A percentile compares a stretch with the other conserved stretches of the same genome.
phyloP scores from a whole-genome alignment of 2,888 invertebrate genomes.

The Lasioglossum figueresi region DNA sequence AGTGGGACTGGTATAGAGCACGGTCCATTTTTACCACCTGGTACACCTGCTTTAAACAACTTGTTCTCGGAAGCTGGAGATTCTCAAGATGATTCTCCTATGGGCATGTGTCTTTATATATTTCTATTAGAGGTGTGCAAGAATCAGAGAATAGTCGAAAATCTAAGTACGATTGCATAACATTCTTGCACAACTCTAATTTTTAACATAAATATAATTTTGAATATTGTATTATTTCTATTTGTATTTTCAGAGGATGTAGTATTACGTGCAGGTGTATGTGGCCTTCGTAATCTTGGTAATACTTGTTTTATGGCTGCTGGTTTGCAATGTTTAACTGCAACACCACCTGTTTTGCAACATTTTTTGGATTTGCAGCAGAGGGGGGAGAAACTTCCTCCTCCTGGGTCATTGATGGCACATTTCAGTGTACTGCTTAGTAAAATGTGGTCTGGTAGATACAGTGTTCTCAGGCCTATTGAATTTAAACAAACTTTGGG shows the following conservation, averaged over 20 bases:
- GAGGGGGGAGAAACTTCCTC: conserved; percentile 77
- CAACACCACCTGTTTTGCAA: conserved; percentile 85
- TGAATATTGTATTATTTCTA: not conserved
- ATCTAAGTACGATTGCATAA: not conserved
- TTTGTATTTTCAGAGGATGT: conserved; percentile 58
- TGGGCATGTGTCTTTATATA: conserved; percentile 72
- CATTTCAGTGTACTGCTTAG: conserved; percentile 85
- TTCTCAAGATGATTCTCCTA: conserved; percentile 80
- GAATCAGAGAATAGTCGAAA: not conserved
- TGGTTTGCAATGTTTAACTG: conserved; percentile 86
- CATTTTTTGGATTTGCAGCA: conserved; percentile 84
- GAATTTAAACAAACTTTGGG: conserved; percentile 87
- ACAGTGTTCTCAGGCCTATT: conserved; percentile 85
- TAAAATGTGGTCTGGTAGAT: conserved; percentile 87
- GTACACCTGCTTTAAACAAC: conserved; percentile 77
- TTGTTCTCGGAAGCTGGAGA: conserved; percentile 81
- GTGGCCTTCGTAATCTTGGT: conserved; percentile 86
- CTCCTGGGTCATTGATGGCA: conserved; percentile 84
- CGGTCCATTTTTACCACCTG: conserved; percentile 81
- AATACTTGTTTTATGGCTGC: conserved; percentile 87
- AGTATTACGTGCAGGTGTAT: conserved; percentile 84
- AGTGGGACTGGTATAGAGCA: conserved; percentile 76
- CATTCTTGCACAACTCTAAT: not conserved
- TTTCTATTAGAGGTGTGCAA: not conserved
- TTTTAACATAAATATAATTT: not conserved